Base-by-base conservation (phyloP, 1,140 invertebrate genomes). In the Musca domestica region DNA sequence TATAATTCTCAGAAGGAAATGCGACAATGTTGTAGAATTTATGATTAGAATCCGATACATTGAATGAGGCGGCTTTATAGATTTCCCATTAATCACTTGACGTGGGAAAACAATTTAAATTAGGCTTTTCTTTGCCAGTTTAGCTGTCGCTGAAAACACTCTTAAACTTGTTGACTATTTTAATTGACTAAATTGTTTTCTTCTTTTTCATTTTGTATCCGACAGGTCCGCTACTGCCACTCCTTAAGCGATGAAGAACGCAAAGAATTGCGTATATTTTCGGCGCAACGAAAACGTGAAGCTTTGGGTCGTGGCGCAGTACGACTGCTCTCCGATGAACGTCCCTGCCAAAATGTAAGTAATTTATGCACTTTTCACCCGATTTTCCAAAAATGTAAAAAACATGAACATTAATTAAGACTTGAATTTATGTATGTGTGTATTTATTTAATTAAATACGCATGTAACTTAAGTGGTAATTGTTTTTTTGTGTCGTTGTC, bases 271-370 rank as follows among this genome's bases (percentile, higher is more conserved):
- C 85, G 93, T 67, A 87, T 96, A 74, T 98, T 98, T 84, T 95
- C 93, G 67, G 91, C 90, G 3, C 93, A 96, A 83, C 85, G 96
- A 72, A 98, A 98, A 83, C 86, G 93, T 52, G 95, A 98, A 80
- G 93, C 95, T 2, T 87, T 98, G 7, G 97, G 96, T 15, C 85
- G 96, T 49, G 97, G 95, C 1, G 90, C 91, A 71, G 94, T 96
- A 51, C 88, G 91, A 72, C 92, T 95, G 81, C 85, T 93, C 66
- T 86, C 88, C 51, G 85, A 87, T 25, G 83, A 88, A 41, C 86
- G 88, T 71, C 84, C 88, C n/a, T 95, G 93, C 82, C 86, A 90
- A 72, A 87, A 88, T 86, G 93, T 95, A 83, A 88, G 88, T 87
- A 67, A 25, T 22, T 9, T 2, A 15, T 34, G 34, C 34, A 41